Evolutionary conservation across 2,113 vertebrate genomes (phyloP).

Genomic region (Rutilus rutilus): DNA sequence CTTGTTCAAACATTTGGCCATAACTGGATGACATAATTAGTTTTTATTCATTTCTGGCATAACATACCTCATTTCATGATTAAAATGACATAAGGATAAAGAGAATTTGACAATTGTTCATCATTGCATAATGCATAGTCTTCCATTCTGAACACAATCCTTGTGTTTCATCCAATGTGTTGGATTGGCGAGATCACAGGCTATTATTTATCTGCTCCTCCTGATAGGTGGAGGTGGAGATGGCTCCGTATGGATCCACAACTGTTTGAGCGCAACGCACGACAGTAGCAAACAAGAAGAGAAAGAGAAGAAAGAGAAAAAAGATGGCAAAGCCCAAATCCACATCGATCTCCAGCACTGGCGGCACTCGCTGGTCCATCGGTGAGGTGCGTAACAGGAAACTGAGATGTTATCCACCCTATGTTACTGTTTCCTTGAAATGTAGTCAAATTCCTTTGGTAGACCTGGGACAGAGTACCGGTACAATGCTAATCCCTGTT

Average conservation of each 20-base stretch:
- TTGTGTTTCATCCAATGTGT: not conserved
- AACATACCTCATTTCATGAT: slow-evolving; percentile 3
- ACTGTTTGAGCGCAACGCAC: slow-evolving; percentile 80
- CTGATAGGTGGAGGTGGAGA: slow-evolving; percentile 81
- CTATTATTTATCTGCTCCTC: slow-evolving; percentile 78
- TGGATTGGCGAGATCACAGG: slow-evolving; percentile 31
- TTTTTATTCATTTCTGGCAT: not conserved
- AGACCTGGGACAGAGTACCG: not conserved
- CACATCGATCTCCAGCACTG: slow-evolving; percentile 74
- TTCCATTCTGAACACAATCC: not conserved
- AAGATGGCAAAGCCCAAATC: slow-evolving; percentile 81
- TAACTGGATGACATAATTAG: not conserved
- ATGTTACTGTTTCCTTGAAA: not conserved
- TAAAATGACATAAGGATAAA: not conserved
- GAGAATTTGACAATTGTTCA: not conserved
- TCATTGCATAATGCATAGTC: not conserved
- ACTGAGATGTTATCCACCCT: slow-evolving; percentile 10
- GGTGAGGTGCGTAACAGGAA: not conserved
- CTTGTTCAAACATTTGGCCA: slow-evolving; percentile 15
- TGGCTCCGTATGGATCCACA: slow-evolving; percentile 80
- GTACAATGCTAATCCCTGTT: not conserved
- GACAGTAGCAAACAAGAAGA: slow-evolving; percentile 78
- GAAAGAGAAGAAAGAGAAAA: slow-evolving; percentile 77
- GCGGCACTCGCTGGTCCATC: slow-evolving; percentile 68
- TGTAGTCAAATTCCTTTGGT: not conserved